Evolutionary conservation across 1,140 invertebrate species (phyloP), one percentile per base, ranked within the genome.

Genomic region (Zaprionus capensis): DNA sequence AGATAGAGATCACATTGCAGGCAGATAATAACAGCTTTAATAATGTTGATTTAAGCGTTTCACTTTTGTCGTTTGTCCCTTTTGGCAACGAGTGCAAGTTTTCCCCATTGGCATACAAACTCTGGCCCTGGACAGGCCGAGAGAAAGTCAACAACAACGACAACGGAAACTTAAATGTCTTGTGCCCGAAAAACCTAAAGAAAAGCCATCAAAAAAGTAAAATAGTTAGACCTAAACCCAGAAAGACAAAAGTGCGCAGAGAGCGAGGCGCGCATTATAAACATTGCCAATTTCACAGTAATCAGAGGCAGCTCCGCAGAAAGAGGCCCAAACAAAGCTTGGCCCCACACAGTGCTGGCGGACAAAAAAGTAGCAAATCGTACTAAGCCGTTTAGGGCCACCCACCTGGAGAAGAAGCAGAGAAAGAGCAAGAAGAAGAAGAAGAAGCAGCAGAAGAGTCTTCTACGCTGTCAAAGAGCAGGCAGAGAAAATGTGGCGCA

Each of bases 241-340:
- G 62, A 65, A 68, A 86, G 72, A 82, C 79, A 81, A 76, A 71
- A 44, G 38, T 6, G 38, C 15, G 38, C 15, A 70, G 79, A 44
- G 38, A 5, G 38, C 15, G 38, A 5, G 66, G 79, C 79, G 57
- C 76, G 53, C 84, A 88, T 88, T 88, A 46, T 17, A 90, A 88
- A 81, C 78, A 74, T 88, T 90, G 85, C 85, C 85, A 90, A 90
- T 90, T 90, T 90, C 85, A 90, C 85, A 90, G 85, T 77, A 82
- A 85, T 90, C 78, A 88, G 73, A 67, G 49, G 63, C 74, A 55
- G 66, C 71, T 71, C 69, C 81, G 71, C 81, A 71, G 74, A 70
- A 41, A 72, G 73, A 73, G 69, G 63, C 31, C 63, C 70, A 66
- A 72, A 72, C 70, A 72, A 66, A 66, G 51, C 71, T 24, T 24